These are phyloP conservation scores for Aptenodytes forsteri DNA, from an alignment of 2,113 vertebrate species.

Conservation along the genomic window DNA sequence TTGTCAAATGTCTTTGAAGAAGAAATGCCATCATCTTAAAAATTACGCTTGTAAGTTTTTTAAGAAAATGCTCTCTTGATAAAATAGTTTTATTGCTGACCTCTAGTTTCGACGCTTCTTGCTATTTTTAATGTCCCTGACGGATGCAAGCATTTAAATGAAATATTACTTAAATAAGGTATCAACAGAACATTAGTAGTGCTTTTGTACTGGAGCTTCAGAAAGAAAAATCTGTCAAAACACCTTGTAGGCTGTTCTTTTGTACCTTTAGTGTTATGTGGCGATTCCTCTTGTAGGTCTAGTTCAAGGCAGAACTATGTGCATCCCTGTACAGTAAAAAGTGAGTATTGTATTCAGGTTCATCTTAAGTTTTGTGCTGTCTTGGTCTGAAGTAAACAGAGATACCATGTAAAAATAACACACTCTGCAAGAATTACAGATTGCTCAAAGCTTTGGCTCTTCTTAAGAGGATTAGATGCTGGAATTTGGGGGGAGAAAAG, in stretches of 20 bases:
- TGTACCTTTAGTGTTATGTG: not conserved
- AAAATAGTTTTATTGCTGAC: not conserved
- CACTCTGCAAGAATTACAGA: not conserved
- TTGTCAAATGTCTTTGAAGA: not conserved
- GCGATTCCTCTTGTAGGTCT: not conserved
- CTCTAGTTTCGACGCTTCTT: not conserved
- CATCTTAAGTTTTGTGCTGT: not conserved
- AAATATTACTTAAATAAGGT: not conserved
- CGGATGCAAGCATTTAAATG: not conserved
- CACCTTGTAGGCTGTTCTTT: not conserved
- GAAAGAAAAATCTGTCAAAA: not conserved
- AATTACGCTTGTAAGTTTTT: not conserved
- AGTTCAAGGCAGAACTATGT: not conserved
- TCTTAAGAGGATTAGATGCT: not conserved
- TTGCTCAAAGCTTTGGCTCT: not conserved
- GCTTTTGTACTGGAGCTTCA: not conserved
- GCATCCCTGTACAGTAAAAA: not conserved
- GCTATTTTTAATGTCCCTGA: not conserved
- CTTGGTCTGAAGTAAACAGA: not conserved
- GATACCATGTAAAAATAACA: not conserved
- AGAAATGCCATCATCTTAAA: not conserved
- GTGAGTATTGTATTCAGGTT: not conserved
- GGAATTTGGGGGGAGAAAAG: not conserved
- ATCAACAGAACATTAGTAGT: not conserved
- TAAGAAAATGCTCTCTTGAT: not conserved